These are phyloP conservation scores for Bos javanicus DNA, from an alignment of 2,113 vertebrate species.

Conservation along the genomic window DNA sequence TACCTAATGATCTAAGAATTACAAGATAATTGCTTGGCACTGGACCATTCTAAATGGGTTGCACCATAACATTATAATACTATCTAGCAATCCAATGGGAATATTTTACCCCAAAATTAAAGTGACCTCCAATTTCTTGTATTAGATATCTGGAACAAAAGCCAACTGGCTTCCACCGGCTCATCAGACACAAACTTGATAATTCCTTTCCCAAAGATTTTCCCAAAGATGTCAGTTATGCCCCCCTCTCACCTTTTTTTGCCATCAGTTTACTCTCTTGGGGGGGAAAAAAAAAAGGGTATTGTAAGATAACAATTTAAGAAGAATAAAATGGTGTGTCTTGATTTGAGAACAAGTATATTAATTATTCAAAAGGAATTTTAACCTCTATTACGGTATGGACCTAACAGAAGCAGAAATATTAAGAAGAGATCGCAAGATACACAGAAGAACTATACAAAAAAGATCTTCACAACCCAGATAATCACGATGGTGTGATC, in stretches of 20 bases:
- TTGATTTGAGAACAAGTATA: background rate
- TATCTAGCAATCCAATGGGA: background rate
- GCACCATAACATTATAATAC: background rate
- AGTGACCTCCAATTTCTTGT: background rate
- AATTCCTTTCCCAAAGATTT: background rate
- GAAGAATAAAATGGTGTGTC: background rate
- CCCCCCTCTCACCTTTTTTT: background rate
- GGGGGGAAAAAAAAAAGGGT: background rate
- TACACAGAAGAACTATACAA: too few relatives aligned
- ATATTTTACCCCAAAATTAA: background rate
- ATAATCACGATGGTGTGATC: too few relatives aligned
- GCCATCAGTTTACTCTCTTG: background rate
- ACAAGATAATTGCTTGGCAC: background rate
- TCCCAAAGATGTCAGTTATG: background rate
- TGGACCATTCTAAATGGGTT: background rate
- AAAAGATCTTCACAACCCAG: too few relatives aligned
- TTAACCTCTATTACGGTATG: background rate
- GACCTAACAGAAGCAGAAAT: too few relatives aligned
- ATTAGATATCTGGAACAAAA: background rate
- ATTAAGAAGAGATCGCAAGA: too few relatives aligned
- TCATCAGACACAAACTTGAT: background rate
- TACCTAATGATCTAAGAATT: constrained; percentile 14
- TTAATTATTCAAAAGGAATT: background rate
- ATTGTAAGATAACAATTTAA: background rate
- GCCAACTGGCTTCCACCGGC: background rate